A percentile compares a stretch with the other conserved stretches of the same genome.
These are phyloP conservation scores for Dorcus hopei DNA, from an alignment of 2,888 invertebrate genomes.

Conservation along the genomic window DNA sequence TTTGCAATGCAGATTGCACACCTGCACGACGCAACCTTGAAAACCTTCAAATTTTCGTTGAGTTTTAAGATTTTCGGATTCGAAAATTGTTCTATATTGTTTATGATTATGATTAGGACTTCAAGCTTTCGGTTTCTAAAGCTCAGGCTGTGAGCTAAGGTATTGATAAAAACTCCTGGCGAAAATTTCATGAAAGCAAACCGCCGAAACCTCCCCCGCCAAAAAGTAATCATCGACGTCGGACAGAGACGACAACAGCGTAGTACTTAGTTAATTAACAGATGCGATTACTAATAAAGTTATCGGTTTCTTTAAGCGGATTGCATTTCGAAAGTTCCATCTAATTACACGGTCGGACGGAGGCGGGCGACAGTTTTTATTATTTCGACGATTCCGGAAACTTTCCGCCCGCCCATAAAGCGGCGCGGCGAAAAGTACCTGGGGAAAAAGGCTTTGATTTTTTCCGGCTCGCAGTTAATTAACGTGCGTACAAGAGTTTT, in stretches of 20 bases:
- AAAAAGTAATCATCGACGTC: constrained; percentile 19
- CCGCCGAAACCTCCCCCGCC: not conserved
- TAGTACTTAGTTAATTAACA: constrained; percentile 44
- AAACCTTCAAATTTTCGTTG: too few species aligned
- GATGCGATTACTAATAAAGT: constrained; percentile 43
- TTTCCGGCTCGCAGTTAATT: not conserved
- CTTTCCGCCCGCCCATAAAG: not conserved
- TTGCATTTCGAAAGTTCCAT: constrained; percentile 40
- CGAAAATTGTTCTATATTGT: too few species aligned
- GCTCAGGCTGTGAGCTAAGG: too few species aligned
- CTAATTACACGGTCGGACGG: constrained; percentile 35
- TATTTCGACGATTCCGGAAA: not conserved
- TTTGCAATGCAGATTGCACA: too few species aligned
- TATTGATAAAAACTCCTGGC: too few species aligned
- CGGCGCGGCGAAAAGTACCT: not conserved
- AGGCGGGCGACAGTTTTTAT: not conserved
- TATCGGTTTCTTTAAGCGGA: constrained; percentile 44
- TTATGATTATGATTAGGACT: too few species aligned
- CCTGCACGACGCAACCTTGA: too few species aligned
- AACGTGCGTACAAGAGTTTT: not conserved
- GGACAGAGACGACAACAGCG: constrained; percentile 22
- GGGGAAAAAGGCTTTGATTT: not conserved
- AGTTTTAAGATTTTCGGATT: too few species aligned
- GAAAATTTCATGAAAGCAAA: too few species aligned
- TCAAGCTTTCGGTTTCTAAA: too few species aligned